Conservation (phyloP, 2,888 invertebrate species). For the Ormyrus nitidulus region DNA sequence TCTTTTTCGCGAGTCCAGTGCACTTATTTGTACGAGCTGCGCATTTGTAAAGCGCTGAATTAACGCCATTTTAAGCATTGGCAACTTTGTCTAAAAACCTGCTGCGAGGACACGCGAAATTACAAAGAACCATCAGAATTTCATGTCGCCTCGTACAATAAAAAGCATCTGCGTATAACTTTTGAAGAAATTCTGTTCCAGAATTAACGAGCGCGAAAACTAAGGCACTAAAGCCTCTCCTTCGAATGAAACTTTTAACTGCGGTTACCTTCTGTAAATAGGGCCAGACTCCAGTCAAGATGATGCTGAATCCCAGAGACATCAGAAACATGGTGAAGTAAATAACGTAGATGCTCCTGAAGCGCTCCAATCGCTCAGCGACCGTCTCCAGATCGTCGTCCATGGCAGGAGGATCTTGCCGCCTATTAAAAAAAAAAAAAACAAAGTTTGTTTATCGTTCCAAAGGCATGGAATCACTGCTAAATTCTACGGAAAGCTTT, state of each 20-base stretch:
- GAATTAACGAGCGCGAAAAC: constrained; percentile 37
- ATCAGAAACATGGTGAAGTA: constrained; percentile 94
- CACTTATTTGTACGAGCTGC: not conserved
- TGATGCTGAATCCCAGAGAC: constrained; percentile 91
- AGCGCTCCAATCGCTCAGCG: constrained; percentile 82
- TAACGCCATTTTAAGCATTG: not conserved
- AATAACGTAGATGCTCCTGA: constrained; percentile 87
- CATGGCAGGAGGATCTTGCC: not conserved
- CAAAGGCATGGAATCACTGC: too few relatives aligned
- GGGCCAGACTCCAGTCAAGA: constrained; percentile 92
- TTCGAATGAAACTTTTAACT: constrained; percentile 12
- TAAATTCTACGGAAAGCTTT: too few relatives aligned
- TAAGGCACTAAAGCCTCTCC: constrained; percentile 29
- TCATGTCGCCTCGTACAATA: constrained; percentile 21
- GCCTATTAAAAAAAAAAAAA: constrained; percentile 19
- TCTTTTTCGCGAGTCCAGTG: constrained; percentile 18
- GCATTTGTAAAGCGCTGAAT: not conserved
- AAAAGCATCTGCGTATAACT: constrained; percentile 41
- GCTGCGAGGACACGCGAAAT: constrained; percentile 1
- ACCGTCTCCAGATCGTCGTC: constrained; percentile 81
- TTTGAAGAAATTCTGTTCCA: not conserved
- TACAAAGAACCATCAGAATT: constrained; percentile 13
- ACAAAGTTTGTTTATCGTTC: too few relatives aligned
- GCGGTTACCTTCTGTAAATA: constrained; percentile 86
- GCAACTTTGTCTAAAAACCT: not conserved